Percentiles rank a stretch among this genome's conserved stretches.
Conservation (phyloP, 2,113 vertebrate species). For the Bubalus kerabau region DNA sequence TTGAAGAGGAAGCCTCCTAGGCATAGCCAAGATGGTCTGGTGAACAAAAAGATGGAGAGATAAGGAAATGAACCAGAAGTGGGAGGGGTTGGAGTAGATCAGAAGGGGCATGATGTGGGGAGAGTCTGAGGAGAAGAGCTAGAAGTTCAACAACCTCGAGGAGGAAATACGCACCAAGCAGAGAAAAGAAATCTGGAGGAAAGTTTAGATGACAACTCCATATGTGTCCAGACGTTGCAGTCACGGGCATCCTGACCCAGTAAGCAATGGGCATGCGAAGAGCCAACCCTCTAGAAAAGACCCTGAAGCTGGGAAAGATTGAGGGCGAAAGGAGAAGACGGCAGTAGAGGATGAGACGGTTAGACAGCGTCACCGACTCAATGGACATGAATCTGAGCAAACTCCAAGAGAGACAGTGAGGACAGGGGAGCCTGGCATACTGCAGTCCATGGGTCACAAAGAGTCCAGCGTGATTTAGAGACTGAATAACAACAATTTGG, state of each 20-base stretch:
- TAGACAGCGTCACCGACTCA: background rate
- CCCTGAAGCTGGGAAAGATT: background rate
- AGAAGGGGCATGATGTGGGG: background rate
- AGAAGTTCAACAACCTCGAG: background rate
- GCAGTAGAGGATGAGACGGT: background rate
- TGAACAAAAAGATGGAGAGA: background rate
- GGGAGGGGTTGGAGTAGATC: background rate
- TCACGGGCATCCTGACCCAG: background rate
- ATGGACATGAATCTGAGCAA: background rate
- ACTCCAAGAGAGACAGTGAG: background rate
- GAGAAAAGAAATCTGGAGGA: background rate
- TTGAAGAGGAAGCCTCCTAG: background rate
- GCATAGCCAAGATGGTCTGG: background rate
- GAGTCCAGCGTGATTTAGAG: background rate
- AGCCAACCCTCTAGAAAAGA: background rate
- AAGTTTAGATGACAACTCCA: background rate
- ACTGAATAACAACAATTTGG: background rate
- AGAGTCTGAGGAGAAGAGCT: background rate
- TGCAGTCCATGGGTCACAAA: background rate
- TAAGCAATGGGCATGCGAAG: background rate
- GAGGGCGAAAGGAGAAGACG: background rate
- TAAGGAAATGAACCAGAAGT: background rate
- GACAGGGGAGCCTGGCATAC: background rate
- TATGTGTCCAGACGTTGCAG: background rate
- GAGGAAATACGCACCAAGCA: background rate